phyloP scores from a whole-genome alignment of 35 echinoderm and acorn worm species.

The Diadema setosum region DNA sequence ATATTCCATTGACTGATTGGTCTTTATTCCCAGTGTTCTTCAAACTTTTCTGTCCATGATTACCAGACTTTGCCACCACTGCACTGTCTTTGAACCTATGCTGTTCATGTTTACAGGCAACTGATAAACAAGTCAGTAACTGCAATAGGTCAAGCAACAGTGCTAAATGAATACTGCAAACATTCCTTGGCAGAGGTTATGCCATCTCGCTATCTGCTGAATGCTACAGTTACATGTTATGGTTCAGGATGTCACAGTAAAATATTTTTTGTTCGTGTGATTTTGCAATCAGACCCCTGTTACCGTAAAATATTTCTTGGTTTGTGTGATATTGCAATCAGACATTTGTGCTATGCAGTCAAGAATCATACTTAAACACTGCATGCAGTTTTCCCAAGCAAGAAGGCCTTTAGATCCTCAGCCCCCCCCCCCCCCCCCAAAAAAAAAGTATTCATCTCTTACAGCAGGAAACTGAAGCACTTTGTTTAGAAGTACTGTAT shows the following conservation, averaged over 20 bases:
- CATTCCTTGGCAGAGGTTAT: not conserved
- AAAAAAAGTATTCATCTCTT: no score
- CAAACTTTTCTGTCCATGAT: no score
- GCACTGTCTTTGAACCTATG: constrained; percentile 49
- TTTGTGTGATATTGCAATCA: not conserved
- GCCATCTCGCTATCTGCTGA: not conserved
- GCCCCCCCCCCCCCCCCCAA: no score
- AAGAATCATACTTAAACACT: no score
- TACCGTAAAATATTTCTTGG: not conserved
- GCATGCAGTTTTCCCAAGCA: no score
- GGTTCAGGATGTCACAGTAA: not conserved
- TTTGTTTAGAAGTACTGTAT: no score
- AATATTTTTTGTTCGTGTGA: not conserved
- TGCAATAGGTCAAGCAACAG: constrained; percentile 45
- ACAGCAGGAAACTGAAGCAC: no score
- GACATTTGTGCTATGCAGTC: not conserved
- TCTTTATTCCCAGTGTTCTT: not conserved
- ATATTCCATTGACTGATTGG: not conserved
- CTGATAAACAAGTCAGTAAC: not conserved
- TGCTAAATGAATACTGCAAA: constrained; percentile 21
- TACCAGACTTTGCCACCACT: no score
- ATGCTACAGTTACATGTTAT: not conserved
- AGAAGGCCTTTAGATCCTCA: no score
- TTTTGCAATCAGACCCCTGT: not conserved
- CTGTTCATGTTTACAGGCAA: not conserved